These are phyloP conservation scores for Dorcus parallelipipedus DNA, from an alignment of 2,888 invertebrate genomes.

Conservation along the genomic window DNA sequence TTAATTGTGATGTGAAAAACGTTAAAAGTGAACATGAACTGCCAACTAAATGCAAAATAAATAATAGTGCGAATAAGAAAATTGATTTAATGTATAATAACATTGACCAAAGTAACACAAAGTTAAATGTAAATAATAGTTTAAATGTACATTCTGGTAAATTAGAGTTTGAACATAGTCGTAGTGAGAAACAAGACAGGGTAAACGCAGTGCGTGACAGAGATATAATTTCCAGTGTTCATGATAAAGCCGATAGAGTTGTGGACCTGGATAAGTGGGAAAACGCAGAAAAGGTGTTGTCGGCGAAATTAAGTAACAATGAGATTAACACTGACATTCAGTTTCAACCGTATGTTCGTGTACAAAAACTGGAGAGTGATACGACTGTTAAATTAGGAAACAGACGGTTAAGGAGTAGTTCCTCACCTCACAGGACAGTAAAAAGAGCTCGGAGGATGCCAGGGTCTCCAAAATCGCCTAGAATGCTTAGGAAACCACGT, in stretches of 20 bases:
- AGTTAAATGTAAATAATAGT: conserved; percentile 20
- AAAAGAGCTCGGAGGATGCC: conserved; percentile 30
- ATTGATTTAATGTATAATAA: conserved; percentile 22
- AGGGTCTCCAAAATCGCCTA: conserved; percentile 44
- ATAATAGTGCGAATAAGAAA: conserved; percentile 31
- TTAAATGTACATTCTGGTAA: conserved; percentile 14
- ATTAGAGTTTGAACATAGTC: conserved; percentile 16
- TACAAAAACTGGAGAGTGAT: conserved; percentile 59
- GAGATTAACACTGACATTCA: conserved; percentile 45
- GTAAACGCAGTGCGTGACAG: conserved; percentile 11
- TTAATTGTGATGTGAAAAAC: conserved; percentile 6
- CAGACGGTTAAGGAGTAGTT: conserved; percentile 29
- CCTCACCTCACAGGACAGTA: conserved; percentile 29
- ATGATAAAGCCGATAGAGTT: conserved; percentile 26
- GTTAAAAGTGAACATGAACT: conserved; percentile 8
- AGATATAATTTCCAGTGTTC: conserved; percentile 27
- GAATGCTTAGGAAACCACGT: conserved; percentile 44
- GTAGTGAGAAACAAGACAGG: conserved; percentile 13
- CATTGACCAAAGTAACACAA: conserved; percentile 28
- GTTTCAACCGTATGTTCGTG: conserved; percentile 64
- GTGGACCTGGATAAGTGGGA: conserved; percentile 36
- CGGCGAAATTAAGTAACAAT: conserved; percentile 37
- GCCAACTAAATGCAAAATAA: conserved; percentile 18
- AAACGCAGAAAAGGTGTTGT: conserved; percentile 37
- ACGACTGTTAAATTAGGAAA: conserved; percentile 18